Base-by-base conservation (phyloP, 1,140 invertebrate genomes). In the Hirudo medicinalis region DNA sequence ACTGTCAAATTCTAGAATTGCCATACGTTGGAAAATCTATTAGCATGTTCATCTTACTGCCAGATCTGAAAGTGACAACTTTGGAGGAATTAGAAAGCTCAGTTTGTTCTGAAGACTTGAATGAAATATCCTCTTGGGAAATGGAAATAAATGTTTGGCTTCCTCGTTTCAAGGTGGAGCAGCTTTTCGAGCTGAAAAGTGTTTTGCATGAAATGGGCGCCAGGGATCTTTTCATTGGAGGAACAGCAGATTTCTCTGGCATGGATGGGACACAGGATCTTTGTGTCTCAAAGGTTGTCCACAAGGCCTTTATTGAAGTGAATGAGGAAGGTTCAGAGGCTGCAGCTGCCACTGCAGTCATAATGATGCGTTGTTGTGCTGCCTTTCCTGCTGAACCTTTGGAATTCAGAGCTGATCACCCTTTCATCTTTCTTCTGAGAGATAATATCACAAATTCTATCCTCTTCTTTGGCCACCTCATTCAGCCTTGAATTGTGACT, bases 381-480 rank as follows among this genome's bases (percentile, higher is more conserved):
- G 67, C 20, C 9, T 22, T 68, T 1, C 74, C 75, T 6, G 22
- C 49, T 15, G 60, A 74, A 55, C 29, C 36, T n/a, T 53, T 72
- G 20, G 72, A 74, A 19, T 87, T 91, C 69, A 81, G 86, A 29
- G 87, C 86, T 0, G 86, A 90, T 76, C 85, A 87, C 63, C 89
- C 89, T 0, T 91, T 91, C 78, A 80, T 88, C 25, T 90, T 91
- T 77, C 87, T 91, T 73, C 89, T 91, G 71, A 83, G 86, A 71
- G 87, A 90, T 76, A 76, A 76, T 29, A 54, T 49, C 20, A 75
- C 75, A 22, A 72, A 69, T 13, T 69, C 72, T 4, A 72, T 81
- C n/a, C 70, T 80, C 19, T 81, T 80, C 72, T 72, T 81, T 19
- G 80, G 80, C 8, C 43, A 49, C 13, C 43, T 49, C 13, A 13